A percentile compares a stretch with the other conserved stretches of the same genome.
Conservation (phyloP, 1,140 invertebrate genomes). For the Bacillus rossius region DNA sequence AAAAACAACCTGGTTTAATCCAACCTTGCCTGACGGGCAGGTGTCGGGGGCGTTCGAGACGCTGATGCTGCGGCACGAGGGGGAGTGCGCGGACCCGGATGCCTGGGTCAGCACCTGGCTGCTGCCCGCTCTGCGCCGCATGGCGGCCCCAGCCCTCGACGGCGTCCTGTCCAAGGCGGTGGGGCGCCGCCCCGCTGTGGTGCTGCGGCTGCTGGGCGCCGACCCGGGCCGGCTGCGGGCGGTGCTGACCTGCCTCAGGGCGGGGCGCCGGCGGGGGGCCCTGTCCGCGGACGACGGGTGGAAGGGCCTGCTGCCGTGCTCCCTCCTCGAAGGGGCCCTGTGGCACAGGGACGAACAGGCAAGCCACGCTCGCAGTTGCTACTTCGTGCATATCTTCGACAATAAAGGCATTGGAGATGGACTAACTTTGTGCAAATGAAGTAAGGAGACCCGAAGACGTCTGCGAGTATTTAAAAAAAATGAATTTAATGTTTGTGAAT, state of each 20-base stretch:
- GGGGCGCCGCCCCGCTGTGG: neutral
- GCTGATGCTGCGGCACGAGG: constrained; percentile 9
- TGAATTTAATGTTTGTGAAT: too few species aligned
- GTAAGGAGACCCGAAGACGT: too few species aligned
- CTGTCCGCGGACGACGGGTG: constrained; percentile 24
- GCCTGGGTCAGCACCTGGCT: constrained; percentile 7
- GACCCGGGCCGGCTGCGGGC: neutral
- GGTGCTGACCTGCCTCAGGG: constrained; percentile 4
- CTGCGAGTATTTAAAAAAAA: too few species aligned
- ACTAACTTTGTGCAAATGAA: too few species aligned
- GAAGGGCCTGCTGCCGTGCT: constrained; percentile 37
- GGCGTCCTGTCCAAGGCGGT: constrained; percentile 5
- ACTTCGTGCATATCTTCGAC: constrained; percentile 16
- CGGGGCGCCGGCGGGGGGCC: neutral
- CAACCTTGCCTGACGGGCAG: too few species aligned
- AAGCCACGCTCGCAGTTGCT: constrained; percentile 14
- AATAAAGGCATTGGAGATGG: too few species aligned
- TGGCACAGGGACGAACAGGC: constrained; percentile 42
- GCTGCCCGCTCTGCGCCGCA: neutral
- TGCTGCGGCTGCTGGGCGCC: neutral
- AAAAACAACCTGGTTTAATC: too few species aligned
- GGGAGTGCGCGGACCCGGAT: neutral
- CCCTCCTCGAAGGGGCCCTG: constrained; percentile 37
- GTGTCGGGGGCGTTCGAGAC: constrained; percentile 7
- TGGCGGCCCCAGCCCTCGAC: neutral